Evolutionary conservation across 2,113 vertebrate species (phyloP).

Genomic region (Cyanistes caeruleus): DNA sequence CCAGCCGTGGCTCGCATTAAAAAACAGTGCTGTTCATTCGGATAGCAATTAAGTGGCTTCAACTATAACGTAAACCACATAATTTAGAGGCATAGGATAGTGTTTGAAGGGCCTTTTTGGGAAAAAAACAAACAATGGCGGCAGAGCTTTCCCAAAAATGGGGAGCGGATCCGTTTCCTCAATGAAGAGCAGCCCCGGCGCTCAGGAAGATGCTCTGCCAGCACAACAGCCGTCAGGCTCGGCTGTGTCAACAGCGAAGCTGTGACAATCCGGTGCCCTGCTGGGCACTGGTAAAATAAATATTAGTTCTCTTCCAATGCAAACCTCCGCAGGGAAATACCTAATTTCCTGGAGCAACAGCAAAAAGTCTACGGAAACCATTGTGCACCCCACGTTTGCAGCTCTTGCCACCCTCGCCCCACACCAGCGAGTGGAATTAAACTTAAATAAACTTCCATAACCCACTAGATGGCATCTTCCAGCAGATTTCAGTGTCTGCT

Average conservation of each 20-base stretch:
- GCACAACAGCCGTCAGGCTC: neutral
- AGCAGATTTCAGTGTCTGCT: conserved; percentile 54
- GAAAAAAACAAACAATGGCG: neutral
- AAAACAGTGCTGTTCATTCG: neutral
- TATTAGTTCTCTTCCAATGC: neutral
- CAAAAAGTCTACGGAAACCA: neutral
- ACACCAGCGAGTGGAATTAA: neutral
- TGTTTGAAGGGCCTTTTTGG: neutral
- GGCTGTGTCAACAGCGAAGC: neutral
- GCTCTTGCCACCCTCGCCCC: neutral
- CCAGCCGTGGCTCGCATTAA: accelerated
- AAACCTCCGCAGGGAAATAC: neutral
- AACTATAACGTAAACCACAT: neutral
- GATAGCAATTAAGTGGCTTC: neutral
- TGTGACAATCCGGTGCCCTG: neutral
- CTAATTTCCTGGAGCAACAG: neutral
- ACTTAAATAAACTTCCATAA: conserved; percentile 44
- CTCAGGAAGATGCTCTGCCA: neutral
- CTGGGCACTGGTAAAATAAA: neutral
- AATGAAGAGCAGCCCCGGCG: neutral
- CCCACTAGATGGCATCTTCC: conserved; percentile 76
- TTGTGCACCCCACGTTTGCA: neutral
- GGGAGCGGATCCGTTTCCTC: neutral
- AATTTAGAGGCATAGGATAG: accelerated
- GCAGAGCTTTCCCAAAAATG: neutral